Base-by-base conservation (phyloP, 2,797 vertebrate genomes). In the Gila robusta region DNA sequence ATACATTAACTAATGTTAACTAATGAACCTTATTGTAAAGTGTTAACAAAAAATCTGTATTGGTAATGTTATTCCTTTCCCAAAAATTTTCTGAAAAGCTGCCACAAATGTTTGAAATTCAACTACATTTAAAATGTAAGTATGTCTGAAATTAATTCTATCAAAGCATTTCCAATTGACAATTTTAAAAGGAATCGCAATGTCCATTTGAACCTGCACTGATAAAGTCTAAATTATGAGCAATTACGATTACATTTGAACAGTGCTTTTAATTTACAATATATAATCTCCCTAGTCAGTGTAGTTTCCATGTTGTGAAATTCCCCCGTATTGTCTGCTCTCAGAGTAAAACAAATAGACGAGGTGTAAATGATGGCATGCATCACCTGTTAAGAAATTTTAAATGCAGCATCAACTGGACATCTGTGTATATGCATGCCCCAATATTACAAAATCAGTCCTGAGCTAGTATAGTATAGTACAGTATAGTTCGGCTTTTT, bases 301-400 rank as follows among this genome's bases (percentile, higher is more conserved):
- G 73, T 76, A 14, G 49, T 54, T 54, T 32, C 19, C 73, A 54
- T 76, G 49, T 76, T 23, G 28, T 35, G 19, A 76, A 54, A 76
- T 54, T 23, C 73, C 47, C 47, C 21, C 10, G 73, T 76, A 32
- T 21, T 14, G 28, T 54, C 52, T 23, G 17, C 17, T 54, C 73
- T 19, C 28, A 35, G 73, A 52, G 47, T 76, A 52, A 76, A 76
- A 54, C 28, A 76, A 23, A 76, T 17, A 21, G 19, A 54, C 47
- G 28, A 54, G 19, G 10, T 76, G 10, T 54, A 54, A 76, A 54
- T 21, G 1, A 54, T 37, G 11, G 73, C 12, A 35, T 54, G 28
- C 16, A 1, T 76, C 73, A 76, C 73, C 73, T 14, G 73, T 76
- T 76, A 54, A 21, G 47, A 76, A 54, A 35, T 54, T 35, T 54